Evolutionary conservation across 1,140 invertebrate species (phyloP).

Genomic region (Heliconius melpomene): DNA sequence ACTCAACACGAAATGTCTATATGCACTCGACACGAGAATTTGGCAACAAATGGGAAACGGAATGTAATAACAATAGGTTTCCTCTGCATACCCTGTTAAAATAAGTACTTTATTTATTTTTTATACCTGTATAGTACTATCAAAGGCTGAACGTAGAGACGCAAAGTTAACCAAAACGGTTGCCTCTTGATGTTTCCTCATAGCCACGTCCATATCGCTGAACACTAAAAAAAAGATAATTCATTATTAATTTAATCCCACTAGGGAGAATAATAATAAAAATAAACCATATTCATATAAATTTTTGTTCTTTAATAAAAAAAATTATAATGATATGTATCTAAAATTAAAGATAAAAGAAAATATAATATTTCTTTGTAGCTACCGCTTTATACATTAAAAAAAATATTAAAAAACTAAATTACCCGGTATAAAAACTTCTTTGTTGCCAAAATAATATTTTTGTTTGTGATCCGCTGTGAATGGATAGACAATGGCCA

Average conservation of each 20-base stretch:
- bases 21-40: too few species aligned
- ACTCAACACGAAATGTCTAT: too few species aligned
- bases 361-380: background rate
- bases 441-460: slow-evolving; percentile 99
- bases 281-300: too few species aligned
- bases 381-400: background rate
- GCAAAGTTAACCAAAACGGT: slow-evolving; percentile 99
- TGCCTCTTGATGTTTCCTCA: slow-evolving; percentile 96
- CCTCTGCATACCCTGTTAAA: too few species aligned
- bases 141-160: slow-evolving; percentile 98
- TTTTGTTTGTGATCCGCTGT: slow-evolving; percentile 99
- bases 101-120: background rate
- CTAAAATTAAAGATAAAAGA: too few species aligned
- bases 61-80: too few species aligned
- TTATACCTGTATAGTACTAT: slow-evolving; percentile 93
- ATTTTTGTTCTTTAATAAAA: too few species aligned
- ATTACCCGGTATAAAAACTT: slow-evolving; percentile 92
- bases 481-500: slow-evolving; percentile 98
- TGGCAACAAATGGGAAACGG: too few species aligned
- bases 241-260: too few species aligned
- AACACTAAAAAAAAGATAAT: slow-evolving; percentile 87
- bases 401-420: background rate
- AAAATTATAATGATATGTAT: too few species aligned
- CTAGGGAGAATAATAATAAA: too few species aligned
- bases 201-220: slow-evolving; percentile 98